These are phyloP conservation scores for Urocitellus parryii DNA, from an alignment of 2,113 vertebrate species.

Conservation along the genomic window DNA sequence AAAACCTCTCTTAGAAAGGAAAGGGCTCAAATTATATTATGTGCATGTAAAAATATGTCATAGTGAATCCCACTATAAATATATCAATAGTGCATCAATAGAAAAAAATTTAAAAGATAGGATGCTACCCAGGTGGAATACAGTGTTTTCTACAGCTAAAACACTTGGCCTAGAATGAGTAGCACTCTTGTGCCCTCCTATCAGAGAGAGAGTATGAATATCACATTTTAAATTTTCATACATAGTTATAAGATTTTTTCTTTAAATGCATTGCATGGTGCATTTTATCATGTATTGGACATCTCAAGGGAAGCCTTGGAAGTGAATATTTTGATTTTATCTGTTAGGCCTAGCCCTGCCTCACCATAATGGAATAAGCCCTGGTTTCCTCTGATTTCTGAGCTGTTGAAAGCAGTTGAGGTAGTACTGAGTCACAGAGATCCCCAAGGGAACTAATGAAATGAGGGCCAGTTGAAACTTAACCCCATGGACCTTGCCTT, in stretches of 20 bases:
- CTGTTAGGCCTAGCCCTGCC: background rate
- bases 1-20: background rate
- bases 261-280: background rate
- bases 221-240: background rate
- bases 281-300: background rate
- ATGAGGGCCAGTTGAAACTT: background rate
- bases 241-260: background rate
- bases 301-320: background rate
- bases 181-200: background rate
- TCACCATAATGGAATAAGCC: background rate
- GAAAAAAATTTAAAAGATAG: too few species aligned
- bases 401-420: background rate
- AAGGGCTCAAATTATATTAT: too few species aligned
- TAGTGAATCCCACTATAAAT: too few species aligned
- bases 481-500: background rate
- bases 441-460: background rate
- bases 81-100: too few species aligned
- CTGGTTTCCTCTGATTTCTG: background rate
- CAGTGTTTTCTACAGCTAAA: background rate
- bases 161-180: background rate
- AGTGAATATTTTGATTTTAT: background rate
- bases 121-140: background rate
- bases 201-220: background rate
- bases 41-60: too few species aligned
- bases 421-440: background rate